A percentile compares a stretch with the other conserved stretches of the same genome.
Evolutionary conservation across 2,797 vertebrate genomes (phyloP).

Genomic region (Falco cherrug): DNA sequence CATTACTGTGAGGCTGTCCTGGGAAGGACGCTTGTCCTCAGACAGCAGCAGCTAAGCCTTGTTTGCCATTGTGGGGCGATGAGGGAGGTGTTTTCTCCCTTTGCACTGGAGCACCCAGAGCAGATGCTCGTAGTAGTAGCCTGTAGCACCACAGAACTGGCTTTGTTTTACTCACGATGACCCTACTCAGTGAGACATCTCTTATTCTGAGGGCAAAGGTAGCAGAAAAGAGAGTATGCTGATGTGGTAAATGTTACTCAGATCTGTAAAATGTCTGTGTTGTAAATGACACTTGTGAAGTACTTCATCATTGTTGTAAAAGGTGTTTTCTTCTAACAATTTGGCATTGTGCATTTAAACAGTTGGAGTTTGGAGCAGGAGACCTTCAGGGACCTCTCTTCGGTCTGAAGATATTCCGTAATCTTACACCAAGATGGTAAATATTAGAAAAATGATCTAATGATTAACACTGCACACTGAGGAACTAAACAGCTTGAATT

Average conservation of each 20-base stretch:
- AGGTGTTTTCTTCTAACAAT: not conserved
- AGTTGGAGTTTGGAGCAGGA: slow-evolving; percentile 96
- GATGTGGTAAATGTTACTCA: not conserved
- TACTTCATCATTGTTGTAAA: not conserved
- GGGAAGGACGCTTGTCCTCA: not conserved
- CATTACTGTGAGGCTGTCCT: not conserved
- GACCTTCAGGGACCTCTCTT: slow-evolving; percentile 93
- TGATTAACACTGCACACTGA: not conserved
- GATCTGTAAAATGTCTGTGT: not conserved
- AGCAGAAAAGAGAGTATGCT: not conserved
- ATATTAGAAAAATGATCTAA: not conserved
- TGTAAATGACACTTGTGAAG: accelerated
- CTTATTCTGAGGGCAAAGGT: not conserved
- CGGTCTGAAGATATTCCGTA: slow-evolving; percentile 95
- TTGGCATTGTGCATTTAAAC: slow-evolving; percentile 21
- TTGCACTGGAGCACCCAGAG: not conserved
- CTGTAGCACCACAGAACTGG: not conserved
- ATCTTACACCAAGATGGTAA: slow-evolving; percentile 93
- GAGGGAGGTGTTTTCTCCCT: not conserved
- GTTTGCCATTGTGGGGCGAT: not conserved
- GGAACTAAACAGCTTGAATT: not conserved
- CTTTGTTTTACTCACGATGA: not conserved
- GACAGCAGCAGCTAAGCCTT: not conserved
- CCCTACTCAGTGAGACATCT: not conserved
- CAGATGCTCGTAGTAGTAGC: not conserved